phyloP scores from a whole-genome alignment of 1,140 invertebrate genomes.

The Scaptomyza montana region DNA sequence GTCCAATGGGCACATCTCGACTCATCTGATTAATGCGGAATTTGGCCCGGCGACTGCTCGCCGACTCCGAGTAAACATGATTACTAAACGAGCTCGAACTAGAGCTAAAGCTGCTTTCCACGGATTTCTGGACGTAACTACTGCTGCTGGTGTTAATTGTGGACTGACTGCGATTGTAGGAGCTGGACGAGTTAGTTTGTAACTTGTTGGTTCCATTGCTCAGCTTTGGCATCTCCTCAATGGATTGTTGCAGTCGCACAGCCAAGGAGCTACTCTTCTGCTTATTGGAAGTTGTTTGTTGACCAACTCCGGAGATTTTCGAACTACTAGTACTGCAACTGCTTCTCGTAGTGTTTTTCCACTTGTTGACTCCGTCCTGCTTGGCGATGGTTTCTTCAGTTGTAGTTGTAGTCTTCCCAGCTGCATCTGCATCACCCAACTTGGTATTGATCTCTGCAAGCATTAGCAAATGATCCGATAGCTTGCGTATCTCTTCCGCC shows the following conservation, averaged over 20 bases:
- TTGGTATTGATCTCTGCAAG: constrained; percentile 88
- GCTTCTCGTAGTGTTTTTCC: constrained; percentile 40
- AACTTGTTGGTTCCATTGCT: constrained; percentile 55
- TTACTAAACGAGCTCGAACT: constrained; percentile 42
- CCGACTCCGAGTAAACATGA: constrained; percentile 54
- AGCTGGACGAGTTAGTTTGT: constrained; percentile 25
- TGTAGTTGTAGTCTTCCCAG: constrained; percentile 75
- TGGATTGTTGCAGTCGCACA: constrained; percentile 74
- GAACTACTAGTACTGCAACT: constrained; percentile 33
- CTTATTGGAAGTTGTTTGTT: constrained; percentile 31
- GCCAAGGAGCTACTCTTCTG: constrained; percentile 67
- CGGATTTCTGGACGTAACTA: constrained; percentile 36
- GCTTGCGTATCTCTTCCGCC: constrained; percentile 91
- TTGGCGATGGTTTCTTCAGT: constrained; percentile 30
- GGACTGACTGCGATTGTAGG: constrained; percentile 38
- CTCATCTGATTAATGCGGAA: constrained; percentile 86
- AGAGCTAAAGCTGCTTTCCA: constrained; percentile 32
- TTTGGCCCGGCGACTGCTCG: constrained; percentile 84
- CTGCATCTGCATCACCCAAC: constrained; percentile 83
- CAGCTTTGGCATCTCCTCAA: constrained; percentile 79
- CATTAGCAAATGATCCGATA: constrained; percentile 90
- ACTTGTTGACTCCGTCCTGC: constrained; percentile 46
- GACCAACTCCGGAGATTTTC: background rate
- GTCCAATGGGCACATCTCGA: constrained; percentile 87
- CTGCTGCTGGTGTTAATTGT: constrained; percentile 46